A percentile compares a stretch with the other conserved stretches of the same genome.
Conservation (phyloP, 2,888 invertebrate genomes). For the Laspeyria flexula region DNA sequence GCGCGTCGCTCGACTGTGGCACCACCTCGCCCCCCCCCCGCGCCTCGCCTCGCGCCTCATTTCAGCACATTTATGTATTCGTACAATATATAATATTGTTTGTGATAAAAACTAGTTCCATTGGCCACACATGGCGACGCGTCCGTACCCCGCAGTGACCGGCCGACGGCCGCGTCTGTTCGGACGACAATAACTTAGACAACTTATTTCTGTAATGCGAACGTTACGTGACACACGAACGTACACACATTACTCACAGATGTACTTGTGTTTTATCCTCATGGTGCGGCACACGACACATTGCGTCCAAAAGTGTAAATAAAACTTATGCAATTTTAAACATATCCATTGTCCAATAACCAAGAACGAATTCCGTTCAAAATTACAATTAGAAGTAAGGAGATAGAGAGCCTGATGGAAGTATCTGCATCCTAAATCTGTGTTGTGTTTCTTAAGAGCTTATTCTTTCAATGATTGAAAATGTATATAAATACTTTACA, state of each 20-base stretch:
- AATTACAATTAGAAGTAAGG: too few species aligned
- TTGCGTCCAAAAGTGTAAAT: too few species aligned
- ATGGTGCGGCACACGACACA: too few species aligned
- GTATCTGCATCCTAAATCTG: too few species aligned
- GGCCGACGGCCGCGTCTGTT: conserved; percentile 7
- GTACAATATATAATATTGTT: conserved; percentile 36
- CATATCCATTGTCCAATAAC: too few species aligned
- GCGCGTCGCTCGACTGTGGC: neutral
- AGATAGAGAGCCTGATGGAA: too few species aligned
- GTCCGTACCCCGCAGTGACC: neutral
- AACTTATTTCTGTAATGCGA: conserved; percentile 27
- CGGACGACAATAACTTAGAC: conserved; percentile 31
- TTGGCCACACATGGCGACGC: conserved; percentile 27
- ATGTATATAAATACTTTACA: too few species aligned
- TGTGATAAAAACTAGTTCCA: conserved; percentile 38
- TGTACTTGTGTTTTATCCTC: neutral
- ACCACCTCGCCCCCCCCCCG: too few species aligned
- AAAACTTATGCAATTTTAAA: too few species aligned
- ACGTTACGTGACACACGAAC: conserved; percentile 2
- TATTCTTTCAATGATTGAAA: too few species aligned
- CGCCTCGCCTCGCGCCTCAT: neutral
- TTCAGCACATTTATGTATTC: conserved; percentile 32
- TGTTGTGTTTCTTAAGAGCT: too few species aligned
- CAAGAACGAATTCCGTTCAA: too few species aligned
- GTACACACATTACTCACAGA: neutral